Evolutionary conservation across 1,140 invertebrate genomes (phyloP).

Genomic region (Bombus affinis): DNA sequence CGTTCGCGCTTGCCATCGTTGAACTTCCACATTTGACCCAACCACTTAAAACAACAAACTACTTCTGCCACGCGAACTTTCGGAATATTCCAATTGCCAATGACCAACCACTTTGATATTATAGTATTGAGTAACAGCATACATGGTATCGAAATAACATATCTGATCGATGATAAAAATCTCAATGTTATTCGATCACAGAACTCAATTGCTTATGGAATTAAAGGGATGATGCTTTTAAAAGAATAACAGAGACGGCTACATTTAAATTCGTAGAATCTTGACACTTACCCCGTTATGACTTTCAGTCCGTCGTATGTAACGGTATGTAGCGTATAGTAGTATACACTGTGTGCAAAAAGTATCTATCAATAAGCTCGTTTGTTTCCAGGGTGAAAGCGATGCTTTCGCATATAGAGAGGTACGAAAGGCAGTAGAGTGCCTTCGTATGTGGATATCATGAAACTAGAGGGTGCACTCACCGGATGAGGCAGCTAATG

Average conservation of each 20-base stretch:
- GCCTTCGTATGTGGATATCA: not conserved
- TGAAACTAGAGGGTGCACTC: not conserved
- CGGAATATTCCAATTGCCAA: conserved; percentile 3
- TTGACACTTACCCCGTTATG: too few species aligned
- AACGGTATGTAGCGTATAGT: too few species aligned
- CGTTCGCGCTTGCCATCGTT: conserved; percentile 9
- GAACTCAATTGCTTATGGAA: too few species aligned
- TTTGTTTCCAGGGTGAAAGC: too few species aligned
- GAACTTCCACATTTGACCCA: conserved; percentile 17
- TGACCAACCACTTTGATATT: not conserved
- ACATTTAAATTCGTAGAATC: too few species aligned
- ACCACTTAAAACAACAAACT: conserved; percentile 15
- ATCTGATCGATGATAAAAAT: not conserved
- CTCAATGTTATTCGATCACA: not conserved
- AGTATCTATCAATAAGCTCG: too few species aligned
- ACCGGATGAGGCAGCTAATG: conserved; percentile 26
- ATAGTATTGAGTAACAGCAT: not conserved
- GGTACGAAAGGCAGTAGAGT: not conserved
- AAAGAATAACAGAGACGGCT: too few species aligned
- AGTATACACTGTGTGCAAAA: too few species aligned
- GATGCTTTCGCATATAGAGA: too few species aligned
- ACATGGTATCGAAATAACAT: not conserved
- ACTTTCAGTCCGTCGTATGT: too few species aligned
- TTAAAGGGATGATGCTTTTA: too few species aligned
- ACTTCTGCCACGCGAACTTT: conserved; percentile 24